Percentiles rank a stretch among this genome's conserved stretches.
Evolutionary conservation across 2,113 vertebrate genomes (phyloP).

Genomic region (Plecotus auritus): DNA sequence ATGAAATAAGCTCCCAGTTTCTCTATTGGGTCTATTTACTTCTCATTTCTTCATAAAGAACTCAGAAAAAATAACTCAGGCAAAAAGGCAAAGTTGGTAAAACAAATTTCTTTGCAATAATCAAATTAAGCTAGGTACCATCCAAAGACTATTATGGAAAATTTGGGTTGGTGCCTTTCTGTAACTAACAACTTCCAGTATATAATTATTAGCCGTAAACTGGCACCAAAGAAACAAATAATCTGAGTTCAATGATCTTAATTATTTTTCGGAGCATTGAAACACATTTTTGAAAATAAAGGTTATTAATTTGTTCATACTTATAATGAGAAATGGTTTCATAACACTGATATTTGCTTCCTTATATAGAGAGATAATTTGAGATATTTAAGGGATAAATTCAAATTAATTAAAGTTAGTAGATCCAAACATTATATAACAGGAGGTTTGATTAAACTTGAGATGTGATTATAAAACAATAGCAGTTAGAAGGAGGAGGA

Average conservation of each 20-base stretch:
- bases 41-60: background rate
- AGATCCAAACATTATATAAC: background rate
- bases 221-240: background rate
- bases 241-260: background rate
- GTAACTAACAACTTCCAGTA: background rate
- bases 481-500: background rate
- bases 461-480: constrained; percentile 8
- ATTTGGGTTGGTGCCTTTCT: background rate
- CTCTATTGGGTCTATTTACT: background rate
- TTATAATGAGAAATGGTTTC: constrained; percentile 31
- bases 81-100: background rate
- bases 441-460: background rate
- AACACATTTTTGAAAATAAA: constrained; percentile 42
- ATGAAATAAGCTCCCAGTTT: background rate
- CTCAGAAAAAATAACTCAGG: background rate
- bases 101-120: background rate
- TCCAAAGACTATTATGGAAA: constrained; percentile 38
- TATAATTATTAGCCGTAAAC: constrained; percentile 18
- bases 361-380: background rate
- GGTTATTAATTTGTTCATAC: constrained; percentile 14
- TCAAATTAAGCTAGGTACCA: background rate
- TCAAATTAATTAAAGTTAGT: constrained; percentile 42
- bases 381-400: constrained; percentile 20
- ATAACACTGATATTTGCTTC: constrained; percentile 7
- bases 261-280: constrained; percentile 24